Conservation (phyloP, 1,140 invertebrate genomes). For the Diorhabda carinulata region DNA sequence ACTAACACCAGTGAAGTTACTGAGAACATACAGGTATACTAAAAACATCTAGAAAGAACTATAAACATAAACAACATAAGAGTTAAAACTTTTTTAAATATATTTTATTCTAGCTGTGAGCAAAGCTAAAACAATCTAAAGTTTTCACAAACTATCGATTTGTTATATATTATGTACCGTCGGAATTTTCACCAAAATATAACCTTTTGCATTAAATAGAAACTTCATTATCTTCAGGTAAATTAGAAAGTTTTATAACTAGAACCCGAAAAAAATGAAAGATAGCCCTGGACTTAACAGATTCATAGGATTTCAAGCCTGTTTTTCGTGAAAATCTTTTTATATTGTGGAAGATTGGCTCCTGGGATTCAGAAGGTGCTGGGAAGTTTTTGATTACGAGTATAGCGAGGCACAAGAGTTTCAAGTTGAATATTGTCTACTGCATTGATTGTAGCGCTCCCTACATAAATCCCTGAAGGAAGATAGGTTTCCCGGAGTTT, state of each 20-base stretch:
- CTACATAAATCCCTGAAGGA: background rate
- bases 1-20: no score
- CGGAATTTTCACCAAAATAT: no score
- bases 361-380: background rate
- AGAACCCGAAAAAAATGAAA: constrained; percentile 1
- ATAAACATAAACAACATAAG: no score
- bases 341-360: background rate
- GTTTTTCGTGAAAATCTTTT: background rate
- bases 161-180: no score
- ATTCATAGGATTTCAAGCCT: background rate
- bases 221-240: constrained; percentile 14
- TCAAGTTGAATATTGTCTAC: constrained; percentile 1
- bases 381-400: constrained; percentile 1
- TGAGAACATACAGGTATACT: no score
- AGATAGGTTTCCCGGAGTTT: background rate
- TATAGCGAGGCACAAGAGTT: background rate
- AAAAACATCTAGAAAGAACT: no score
- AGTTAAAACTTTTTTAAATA: no score
- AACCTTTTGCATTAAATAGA: background rate
- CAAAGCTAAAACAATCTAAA: no score
- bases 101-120: no score
- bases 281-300: background rate
- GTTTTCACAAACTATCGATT: no score
- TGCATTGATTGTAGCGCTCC: background rate
- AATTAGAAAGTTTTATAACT: constrained; percentile 18